Evolutionary conservation across 2,113 vertebrate genomes (phyloP), one percentile per base, ranked within the genome.

Genomic region (Myodes glareolus): DNA sequence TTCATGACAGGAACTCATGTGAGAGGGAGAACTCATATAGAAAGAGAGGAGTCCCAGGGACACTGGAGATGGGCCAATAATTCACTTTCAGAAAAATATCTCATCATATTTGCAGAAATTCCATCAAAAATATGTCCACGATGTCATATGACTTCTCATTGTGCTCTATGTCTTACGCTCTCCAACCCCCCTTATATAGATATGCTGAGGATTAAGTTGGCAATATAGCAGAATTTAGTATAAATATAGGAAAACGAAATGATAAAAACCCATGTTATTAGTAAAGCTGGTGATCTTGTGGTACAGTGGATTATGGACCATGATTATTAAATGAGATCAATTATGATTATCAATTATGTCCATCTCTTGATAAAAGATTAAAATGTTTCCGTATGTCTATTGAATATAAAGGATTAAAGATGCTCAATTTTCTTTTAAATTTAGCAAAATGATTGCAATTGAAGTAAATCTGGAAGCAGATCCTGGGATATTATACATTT

Each of bases 381-480:
- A 81, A 42, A 25, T 0, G 10, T 12, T 39, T 75, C 72, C 25
- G 21, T 42, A 11, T 42, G 72, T 39, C 72, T 42, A n/a, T 21
- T 72, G n/a, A 75, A 75, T 75, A 75, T 25, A 75, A 77, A 47
- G 12, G 13, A 52, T 31, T 19, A 78, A 78, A 50, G 47, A 52
- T 31, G 50, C 27, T 31, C 45, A 31, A 1, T 78, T 16, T 78
- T 33, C 29, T 52, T 33, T 78, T 25, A 42, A 75, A 42, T 25
- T 42, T 75, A 25, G n/a, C n/a, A 95, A 88, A 75, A 75, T 33
- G 85, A 95, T 81, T 92, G 70, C 19, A 58, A 73, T 52, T 19
- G 17, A 65, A 5, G 1, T 52, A 89, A 90, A 16, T 50, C 61
- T 81, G 45, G 50, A 90, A 94, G 2, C 6, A 47, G 7, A 78